These are phyloP conservation scores for Drosophila tani DNA, from an alignment of 1,140 invertebrate genomes.

Conservation along the genomic window DNA sequence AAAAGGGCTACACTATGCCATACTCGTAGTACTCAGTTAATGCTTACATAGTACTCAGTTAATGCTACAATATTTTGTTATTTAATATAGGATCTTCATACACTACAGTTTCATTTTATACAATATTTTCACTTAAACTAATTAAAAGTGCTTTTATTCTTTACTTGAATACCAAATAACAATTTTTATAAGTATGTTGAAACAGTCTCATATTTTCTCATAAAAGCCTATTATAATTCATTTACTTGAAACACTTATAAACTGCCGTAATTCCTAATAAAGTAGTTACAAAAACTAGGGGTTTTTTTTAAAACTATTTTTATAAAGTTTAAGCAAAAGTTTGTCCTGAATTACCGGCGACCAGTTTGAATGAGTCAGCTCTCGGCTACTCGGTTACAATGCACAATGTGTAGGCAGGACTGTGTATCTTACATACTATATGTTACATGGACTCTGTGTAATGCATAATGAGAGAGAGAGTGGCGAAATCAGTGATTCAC, in stretches of 20 bases:
- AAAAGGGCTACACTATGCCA: too few species aligned
- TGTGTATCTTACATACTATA: not conserved
- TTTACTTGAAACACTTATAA: not conserved
- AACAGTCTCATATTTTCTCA: too few species aligned
- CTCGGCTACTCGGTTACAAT: constrained; percentile 31
- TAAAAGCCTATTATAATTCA: not conserved
- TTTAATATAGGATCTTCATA: too few species aligned
- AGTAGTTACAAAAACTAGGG: not conserved
- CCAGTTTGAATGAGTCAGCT: constrained; percentile 21
- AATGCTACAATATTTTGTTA: too few species aligned
- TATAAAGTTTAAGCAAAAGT: not conserved
- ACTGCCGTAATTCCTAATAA: not conserved
- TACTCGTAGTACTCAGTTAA: too few species aligned
- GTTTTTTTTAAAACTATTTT: not conserved
- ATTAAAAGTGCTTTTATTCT: too few species aligned
- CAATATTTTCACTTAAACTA: too few species aligned
- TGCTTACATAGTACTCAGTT: too few species aligned
- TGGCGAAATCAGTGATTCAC: constrained; percentile 33
- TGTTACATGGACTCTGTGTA: not conserved
- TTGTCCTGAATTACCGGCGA: constrained; percentile 15
- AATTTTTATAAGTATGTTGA: too few species aligned
- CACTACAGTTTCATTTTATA: too few species aligned
- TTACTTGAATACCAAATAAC: too few species aligned
- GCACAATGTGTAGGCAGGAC: constrained; percentile 42
- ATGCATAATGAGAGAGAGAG: constrained; percentile 30